phyloP scores from a whole-genome alignment of 2,113 vertebrate genomes.

The Dasyurus viverrinus region DNA sequence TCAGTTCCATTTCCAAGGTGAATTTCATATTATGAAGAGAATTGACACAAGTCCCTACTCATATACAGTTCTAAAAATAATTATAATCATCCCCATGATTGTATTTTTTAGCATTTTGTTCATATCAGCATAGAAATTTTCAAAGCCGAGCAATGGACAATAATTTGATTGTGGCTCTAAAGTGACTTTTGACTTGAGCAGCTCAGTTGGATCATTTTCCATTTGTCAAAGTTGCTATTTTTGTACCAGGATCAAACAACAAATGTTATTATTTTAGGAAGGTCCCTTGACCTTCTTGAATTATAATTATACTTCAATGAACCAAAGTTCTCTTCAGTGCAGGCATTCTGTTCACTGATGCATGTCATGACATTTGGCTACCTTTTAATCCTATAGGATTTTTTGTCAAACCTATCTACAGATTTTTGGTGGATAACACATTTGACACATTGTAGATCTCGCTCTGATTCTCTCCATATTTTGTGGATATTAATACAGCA shows the following conservation, averaged over 20 bases:
- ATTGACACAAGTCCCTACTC: neutral
- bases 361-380: neutral
- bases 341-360: neutral
- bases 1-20: neutral
- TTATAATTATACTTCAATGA: neutral
- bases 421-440: neutral
- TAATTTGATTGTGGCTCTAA: slow-evolving; percentile 51
- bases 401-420: neutral
- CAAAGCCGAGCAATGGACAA: neutral
- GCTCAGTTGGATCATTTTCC: slow-evolving; percentile 30
- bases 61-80: neutral
- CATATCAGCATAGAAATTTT: slow-evolving; percentile 19
- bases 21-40: slow-evolving; percentile 14
- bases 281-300: neutral
- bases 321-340: neutral
- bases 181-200: slow-evolving; percentile 46
- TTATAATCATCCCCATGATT: neutral
- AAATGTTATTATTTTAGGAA: slow-evolving; percentile 55
- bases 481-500: too few relatives aligned
- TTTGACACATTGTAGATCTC: neutral
- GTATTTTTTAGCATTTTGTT: neutral
- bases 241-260: neutral
- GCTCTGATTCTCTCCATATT: too few relatives aligned
- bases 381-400: neutral
- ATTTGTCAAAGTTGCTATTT: neutral